Conservation (phyloP, 2,113 vertebrate genomes). For the Hemicordylus capensis region DNA sequence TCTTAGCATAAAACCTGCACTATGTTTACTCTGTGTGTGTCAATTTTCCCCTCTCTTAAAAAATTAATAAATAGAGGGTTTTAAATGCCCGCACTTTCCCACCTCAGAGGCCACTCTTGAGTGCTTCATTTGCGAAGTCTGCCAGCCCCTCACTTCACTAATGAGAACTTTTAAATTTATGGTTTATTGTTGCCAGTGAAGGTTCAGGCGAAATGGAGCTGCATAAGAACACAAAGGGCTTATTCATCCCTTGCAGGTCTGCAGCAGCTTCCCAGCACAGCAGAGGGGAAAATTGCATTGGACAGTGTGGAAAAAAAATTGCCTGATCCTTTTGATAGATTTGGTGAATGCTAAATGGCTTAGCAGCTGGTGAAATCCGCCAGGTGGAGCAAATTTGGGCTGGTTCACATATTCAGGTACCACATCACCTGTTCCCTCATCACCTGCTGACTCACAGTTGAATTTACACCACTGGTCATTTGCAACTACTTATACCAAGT, state of each 20-base stretch:
- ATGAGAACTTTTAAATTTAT: constrained; percentile 31
- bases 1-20: constrained; percentile 74
- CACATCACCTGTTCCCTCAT: background rate
- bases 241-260: constrained; percentile 27
- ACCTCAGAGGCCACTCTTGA: background rate
- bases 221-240: constrained; percentile 25
- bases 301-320: background rate
- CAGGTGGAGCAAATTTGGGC: background rate
- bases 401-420: background rate
- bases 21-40: constrained; percentile 61
- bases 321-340: background rate
- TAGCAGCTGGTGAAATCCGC: background rate
- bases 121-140: constrained; percentile 20
- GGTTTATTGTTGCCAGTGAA: constrained; percentile 41
- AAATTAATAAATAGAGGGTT: constrained; percentile 39
- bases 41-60: constrained; percentile 13
- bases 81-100: background rate
- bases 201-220: constrained; percentile 27
- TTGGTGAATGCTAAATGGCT: background rate
- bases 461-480: background rate
- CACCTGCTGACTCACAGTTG: background rate
- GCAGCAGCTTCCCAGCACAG: constrained; percentile 7
- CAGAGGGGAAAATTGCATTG: background rate
- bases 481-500: too few species aligned
- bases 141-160: constrained; percentile 26